A percentile compares a stretch with the other conserved stretches of the same genome.
Evolutionary conservation across 2,888 invertebrate genomes (phyloP).

Genomic region (Calephelis perditalis): DNA sequence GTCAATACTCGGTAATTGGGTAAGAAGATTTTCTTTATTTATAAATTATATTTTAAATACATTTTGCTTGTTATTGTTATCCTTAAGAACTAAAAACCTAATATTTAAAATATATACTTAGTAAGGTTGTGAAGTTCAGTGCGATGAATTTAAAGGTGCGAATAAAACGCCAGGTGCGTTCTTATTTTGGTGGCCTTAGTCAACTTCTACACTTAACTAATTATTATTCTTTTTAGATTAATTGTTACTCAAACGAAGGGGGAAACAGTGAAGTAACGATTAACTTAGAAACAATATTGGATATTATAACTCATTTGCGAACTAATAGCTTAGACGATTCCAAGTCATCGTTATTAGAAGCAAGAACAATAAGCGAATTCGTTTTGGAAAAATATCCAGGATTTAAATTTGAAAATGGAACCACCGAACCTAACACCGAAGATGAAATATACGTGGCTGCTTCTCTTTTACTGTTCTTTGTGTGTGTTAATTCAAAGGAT

Average conservation of each 20-base stretch:
- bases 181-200: not conserved
- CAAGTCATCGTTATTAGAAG: slow-evolving; percentile 58
- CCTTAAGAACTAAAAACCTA: too few relatives aligned
- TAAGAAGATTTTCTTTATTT: slow-evolving; percentile 35
- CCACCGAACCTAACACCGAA: slow-evolving; percentile 42
- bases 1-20: slow-evolving; percentile 64
- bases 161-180: slow-evolving; percentile 15
- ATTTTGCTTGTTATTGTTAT: not conserved
- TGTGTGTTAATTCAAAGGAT: slow-evolving; percentile 74
- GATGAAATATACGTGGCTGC: slow-evolving; percentile 60
- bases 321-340: slow-evolving; percentile 63
- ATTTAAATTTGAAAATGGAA: slow-evolving; percentile 61
- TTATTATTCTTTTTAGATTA: slow-evolving; percentile 50
- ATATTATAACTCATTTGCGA: slow-evolving; percentile 57
- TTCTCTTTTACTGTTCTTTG: slow-evolving; percentile 72
- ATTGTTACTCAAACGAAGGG: slow-evolving; percentile 60
- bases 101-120: too few relatives aligned
- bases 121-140: too few relatives aligned
- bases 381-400: slow-evolving; percentile 69
- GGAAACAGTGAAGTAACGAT: slow-evolving; percentile 40
- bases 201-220: not conserved
- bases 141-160: not conserved
- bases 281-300: slow-evolving; percentile 47
- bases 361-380: slow-evolving; percentile 58
- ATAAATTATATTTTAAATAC: too few relatives aligned